Percentiles rank a stretch among this genome's conserved stretches.
Evolutionary conservation across 2,113 vertebrate species (phyloP).

Genomic region (Scytalopus superciliaris): DNA sequence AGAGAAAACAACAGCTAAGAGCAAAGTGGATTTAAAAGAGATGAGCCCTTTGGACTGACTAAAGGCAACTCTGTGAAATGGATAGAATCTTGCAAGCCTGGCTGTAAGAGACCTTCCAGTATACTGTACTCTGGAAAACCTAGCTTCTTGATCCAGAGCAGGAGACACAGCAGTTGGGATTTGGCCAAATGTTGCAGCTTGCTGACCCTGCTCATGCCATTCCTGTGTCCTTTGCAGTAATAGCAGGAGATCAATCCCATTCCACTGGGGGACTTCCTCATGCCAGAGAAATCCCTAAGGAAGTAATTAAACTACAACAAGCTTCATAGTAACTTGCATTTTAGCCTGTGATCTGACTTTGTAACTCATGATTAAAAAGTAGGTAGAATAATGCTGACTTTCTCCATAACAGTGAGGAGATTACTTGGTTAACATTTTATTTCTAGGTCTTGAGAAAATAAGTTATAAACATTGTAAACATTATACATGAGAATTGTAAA

Average conservation of each 20-base stretch:
- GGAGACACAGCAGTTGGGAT: not conserved
- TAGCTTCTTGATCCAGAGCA: not conserved
- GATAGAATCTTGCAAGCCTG: not conserved
- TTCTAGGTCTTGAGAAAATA: not conserved
- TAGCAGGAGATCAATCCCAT: not conserved
- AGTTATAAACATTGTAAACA: not conserved
- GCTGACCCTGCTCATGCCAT: not conserved
- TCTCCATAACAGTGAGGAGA: not conserved
- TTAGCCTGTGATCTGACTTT: not conserved
- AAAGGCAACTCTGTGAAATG: not conserved
- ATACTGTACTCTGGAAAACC: not conserved
- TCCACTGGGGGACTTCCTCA: not conserved
- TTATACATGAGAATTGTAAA: not conserved
- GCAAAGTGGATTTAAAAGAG: not conserved
- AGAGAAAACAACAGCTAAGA: not conserved
- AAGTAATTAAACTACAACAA: constrained; percentile 26
- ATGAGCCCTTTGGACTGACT: not conserved
- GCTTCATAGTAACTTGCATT: not conserved
- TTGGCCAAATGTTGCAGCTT: not conserved
- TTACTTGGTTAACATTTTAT: not conserved
- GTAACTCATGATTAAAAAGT: not conserved
- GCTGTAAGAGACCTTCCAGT: not conserved
- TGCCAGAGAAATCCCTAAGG: not conserved
- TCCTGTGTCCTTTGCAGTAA: not conserved
- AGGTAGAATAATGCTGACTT: not conserved